Evolutionary conservation across 1,140 invertebrate species (phyloP), one percentile per base, ranked within the genome.

Genomic region (Phortica variegata): DNA sequence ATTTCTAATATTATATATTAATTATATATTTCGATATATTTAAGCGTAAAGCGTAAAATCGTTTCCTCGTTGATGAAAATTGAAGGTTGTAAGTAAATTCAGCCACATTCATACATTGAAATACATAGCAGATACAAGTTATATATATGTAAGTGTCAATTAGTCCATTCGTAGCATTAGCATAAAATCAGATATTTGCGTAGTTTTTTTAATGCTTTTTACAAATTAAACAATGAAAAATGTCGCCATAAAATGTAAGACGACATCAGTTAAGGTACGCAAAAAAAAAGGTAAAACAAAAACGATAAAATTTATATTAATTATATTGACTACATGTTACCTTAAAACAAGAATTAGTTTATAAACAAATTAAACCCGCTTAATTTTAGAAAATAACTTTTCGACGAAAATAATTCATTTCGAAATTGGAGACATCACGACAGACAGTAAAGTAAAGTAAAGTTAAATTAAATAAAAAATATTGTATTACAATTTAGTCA

Each of bases 321-420:
- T 6, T 5, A 26, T 48, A 52, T 62, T 56, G 60, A 63, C 61
- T 65, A 65, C 61, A 49, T 57, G 61, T 65, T 65, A 65, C 61
- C 61, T 65, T 26, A 26, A 5, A 26, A 26, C 23, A 26, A 26
- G n/a, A 63, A 63, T 45, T 63, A 60, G 53, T 57, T 65, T 65
- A 47, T 44, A 39, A 53, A 43, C 12, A 16, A 9, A 39, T 17
- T 43, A 40, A 47, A 43, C 20, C 19, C 17, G 21, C 4, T 40
- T 23, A 44, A 37, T 12, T 43, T 49, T 52, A 58, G 38, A n/a
- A n/a, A n/a, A n/a, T n/a, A n/a, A n/a, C n/a, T n/a, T n/a, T n/a
- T n/a, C n/a, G n/a, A n/a, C n/a, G n/a, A n/a, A n/a, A n/a, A n/a
- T n/a, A n/a, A n/a, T n/a, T n/a, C n/a, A n/a, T 34, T 52, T 48